Conservation (phyloP, 1,140 invertebrate genomes). For the Zaprionus camerounensis region DNA sequence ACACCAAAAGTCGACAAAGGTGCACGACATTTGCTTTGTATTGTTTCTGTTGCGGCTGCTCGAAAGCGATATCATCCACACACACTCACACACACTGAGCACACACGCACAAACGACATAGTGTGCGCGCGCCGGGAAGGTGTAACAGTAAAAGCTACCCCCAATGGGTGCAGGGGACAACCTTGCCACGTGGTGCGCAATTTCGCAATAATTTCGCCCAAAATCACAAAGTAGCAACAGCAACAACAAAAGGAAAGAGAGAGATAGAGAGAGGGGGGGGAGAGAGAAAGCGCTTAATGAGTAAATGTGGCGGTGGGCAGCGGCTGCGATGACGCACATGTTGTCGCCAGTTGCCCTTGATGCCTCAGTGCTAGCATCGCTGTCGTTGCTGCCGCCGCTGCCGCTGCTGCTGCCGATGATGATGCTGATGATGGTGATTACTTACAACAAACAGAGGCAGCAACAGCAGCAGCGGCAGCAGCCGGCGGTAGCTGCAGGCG, state of each 20-base stretch:
- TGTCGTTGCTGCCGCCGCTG: background rate
- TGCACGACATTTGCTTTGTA: constrained; percentile 48
- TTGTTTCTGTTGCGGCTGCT: constrained; percentile 50
- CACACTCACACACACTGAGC: constrained; percentile 13
- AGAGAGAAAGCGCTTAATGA: constrained; percentile 56
- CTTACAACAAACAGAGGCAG: constrained; percentile 77
- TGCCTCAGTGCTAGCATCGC: constrained; percentile 18
- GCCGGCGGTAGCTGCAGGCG: constrained; percentile 64
- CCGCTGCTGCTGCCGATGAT: constrained; percentile 51
- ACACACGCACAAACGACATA: constrained; percentile 23
- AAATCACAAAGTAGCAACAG: constrained; percentile 46
- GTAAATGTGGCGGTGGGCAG: constrained; percentile 61
- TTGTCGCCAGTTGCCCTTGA: constrained; percentile 80
- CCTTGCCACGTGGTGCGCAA: constrained; percentile 54
- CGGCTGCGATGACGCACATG: constrained; percentile 73
- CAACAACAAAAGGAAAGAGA: constrained; percentile 32
- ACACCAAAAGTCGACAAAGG: constrained; percentile 69
- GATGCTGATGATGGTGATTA: constrained; percentile 81
- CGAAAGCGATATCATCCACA: constrained; percentile 42
- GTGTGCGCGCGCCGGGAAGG: constrained; percentile 24
- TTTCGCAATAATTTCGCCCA: constrained; percentile 66
- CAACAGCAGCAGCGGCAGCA: constrained; percentile 47
- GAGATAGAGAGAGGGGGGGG: background rate
- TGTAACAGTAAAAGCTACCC: constrained; percentile 71
- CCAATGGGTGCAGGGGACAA: constrained; percentile 41